Evolutionary conservation across 1,140 invertebrate genomes (phyloP).

Genomic region (Musca vetustissima): DNA sequence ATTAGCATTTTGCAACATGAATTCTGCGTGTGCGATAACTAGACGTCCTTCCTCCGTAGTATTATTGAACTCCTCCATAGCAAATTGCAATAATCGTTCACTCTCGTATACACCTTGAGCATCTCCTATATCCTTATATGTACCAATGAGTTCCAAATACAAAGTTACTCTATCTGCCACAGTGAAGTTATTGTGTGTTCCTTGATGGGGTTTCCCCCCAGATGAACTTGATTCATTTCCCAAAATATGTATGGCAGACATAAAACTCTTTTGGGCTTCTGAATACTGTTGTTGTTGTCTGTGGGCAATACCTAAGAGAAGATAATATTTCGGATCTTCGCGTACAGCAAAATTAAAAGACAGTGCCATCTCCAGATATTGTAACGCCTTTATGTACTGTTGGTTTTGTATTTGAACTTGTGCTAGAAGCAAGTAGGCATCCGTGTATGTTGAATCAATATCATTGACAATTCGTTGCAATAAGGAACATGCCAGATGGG

Average conservation of each 20-base stretch:
- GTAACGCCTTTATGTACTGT: conserved; percentile 75
- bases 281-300: conserved; percentile 74
- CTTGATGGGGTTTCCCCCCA: conserved; percentile 39
- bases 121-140: conserved; percentile 69
- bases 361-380: conserved; percentile 83
- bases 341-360: conserved; percentile 90
- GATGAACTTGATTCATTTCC: conserved; percentile 35
- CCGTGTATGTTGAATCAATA: conserved; percentile 74
- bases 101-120: conserved; percentile 71
- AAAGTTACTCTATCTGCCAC: conserved; percentile 81
- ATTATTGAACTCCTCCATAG: conserved; percentile 73
- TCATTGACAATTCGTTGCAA: conserved; percentile 74
- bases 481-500: conserved; percentile 64
- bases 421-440: conserved; percentile 85
- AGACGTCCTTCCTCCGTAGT: conserved; percentile 84
- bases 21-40: conserved; percentile 80
- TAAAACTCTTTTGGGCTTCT: conserved; percentile 76
- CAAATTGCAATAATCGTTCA: conserved; percentile 74
- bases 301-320: conserved; percentile 80
- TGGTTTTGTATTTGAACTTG: conserved; percentile 78
- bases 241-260: conserved; percentile 66
- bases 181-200: conserved; percentile 56
- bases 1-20: conserved; percentile 79
- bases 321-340: conserved; percentile 88
- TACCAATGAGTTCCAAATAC: conserved; percentile 84